Base-by-base conservation (phyloP, 2,888 invertebrate genomes). In the Drosophila anomelani region DNA sequence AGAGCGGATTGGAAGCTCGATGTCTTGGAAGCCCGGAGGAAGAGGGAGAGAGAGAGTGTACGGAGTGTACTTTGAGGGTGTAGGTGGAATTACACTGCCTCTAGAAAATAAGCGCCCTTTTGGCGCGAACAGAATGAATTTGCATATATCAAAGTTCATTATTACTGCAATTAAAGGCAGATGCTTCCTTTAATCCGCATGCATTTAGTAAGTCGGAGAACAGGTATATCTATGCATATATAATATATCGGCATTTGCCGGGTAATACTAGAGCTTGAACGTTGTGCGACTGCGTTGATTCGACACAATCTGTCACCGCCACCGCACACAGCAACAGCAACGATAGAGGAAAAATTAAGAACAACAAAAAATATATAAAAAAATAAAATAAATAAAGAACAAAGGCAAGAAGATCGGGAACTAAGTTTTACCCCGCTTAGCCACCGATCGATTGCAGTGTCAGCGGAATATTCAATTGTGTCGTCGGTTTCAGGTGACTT, bases 381-480 rank as follows among this genome's bases (percentile, higher is more conserved):
- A 46, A n/a, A 44, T n/a, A 26, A 23, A 46, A 47, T 29, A 47
- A 54, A 59, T 47, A 32, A 47, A 38, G 32, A 66, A 59, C 56
- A 53, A 67, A 41, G 55, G 43, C 20, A 61, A 17, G 41, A 43
- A 51, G 47, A 51, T 26, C 47, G 39, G 54, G 51, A 20, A 53
- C 29, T 47, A 17, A 47, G 29, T 47, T 5, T 46, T 46, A 15
- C 64, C 75, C 64, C 38, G 23, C 56, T 36, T 46, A 20, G 23
- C 49, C n/a, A 26, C 7, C 44, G 20, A 59, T 79, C 77, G 47
- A 76, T 76, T 66, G 68, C 77, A 56, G 13, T 26, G 46, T 53
- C 49, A 53, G 79, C 81, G 36, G 57, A 71, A 71, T 64, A 62
- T 39, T 58, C 58, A 70, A 58, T 53, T 39, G 10, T 15, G 15